phyloP scores from a whole-genome alignment of 2,113 vertebrate species.

The Melanostigma gelatinosum region DNA sequence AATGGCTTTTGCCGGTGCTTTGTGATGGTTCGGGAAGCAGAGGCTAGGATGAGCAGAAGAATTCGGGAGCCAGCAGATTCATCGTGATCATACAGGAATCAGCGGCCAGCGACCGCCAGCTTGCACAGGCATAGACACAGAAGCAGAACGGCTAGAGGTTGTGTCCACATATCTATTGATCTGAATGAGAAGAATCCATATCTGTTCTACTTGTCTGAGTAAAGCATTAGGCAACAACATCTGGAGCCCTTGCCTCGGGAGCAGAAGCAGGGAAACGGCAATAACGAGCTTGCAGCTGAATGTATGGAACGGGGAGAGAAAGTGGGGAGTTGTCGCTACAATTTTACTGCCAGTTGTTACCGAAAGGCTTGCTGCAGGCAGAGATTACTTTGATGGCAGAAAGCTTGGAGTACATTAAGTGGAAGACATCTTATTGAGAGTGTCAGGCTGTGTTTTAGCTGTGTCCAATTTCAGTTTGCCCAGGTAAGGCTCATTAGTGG shows the following conservation, averaged over 20 bases:
- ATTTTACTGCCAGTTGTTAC: slow-evolving; percentile 35
- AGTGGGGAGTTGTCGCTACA: slow-evolving; percentile 39
- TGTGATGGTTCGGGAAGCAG: slow-evolving; percentile 40
- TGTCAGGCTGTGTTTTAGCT: slow-evolving; percentile 26
- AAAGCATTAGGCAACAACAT: slow-evolving; percentile 35
- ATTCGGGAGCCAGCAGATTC: slow-evolving; percentile 39
- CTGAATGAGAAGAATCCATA: slow-evolving; percentile 25
- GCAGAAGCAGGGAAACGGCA: slow-evolving; percentile 17
- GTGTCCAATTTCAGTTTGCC: slow-evolving; percentile 32
- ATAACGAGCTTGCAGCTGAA: slow-evolving; percentile 33
- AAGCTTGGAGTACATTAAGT: slow-evolving; percentile 25
- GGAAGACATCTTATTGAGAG: slow-evolving; percentile 7
- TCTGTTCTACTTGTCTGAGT: slow-evolving; percentile 16
- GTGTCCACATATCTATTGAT: slow-evolving; percentile 33
- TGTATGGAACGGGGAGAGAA: slow-evolving; percentile 8
- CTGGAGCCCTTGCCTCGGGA: slow-evolving; percentile 35
- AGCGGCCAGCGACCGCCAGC: slow-evolving; percentile 34
- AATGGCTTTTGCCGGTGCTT: slow-evolving; percentile 41
- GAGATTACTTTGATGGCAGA: slow-evolving; percentile 46
- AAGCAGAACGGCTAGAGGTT: slow-evolving; percentile 13
- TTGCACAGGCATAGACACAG: slow-evolving; percentile 6
- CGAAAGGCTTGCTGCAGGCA: slow-evolving; percentile 18
- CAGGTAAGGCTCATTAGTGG: slow-evolving; percentile 52
- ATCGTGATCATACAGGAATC: slow-evolving; percentile 50
- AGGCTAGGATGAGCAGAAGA: slow-evolving; percentile 35